A percentile compares a stretch with the other conserved stretches of the same genome.
Conservation (phyloP, 2,797 vertebrate genomes). For the Perodicticus potto region DNA sequence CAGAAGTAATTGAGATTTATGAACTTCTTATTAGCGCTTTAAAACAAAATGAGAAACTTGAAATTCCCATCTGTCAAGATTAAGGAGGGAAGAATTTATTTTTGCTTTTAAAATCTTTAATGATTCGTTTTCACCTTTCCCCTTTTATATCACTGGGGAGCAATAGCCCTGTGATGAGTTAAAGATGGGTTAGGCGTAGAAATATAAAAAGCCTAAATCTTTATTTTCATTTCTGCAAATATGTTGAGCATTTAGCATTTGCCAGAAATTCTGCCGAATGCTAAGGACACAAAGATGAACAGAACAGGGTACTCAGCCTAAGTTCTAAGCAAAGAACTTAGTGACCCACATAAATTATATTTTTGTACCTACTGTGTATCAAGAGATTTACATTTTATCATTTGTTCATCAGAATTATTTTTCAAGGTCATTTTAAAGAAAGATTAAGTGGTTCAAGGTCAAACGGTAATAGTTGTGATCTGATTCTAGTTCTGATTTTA, state of each 20-base stretch:
- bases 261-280: background rate
- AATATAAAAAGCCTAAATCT: background rate
- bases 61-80: slow-evolving; percentile 80
- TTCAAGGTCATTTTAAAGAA: slow-evolving; percentile 57
- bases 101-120: slow-evolving; percentile 75
- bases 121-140: slow-evolving; percentile 65
- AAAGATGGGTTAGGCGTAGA: background rate
- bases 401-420: background rate
- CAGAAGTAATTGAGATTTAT: slow-evolving; percentile 81
- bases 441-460: background rate
- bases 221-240: slow-evolving; percentile 50
- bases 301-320: background rate
- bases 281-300: background rate
- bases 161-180: slow-evolving; percentile 12
- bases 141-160: slow-evolving; percentile 38
- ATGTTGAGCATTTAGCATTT: background rate
- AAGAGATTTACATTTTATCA: slow-evolving; percentile 14
- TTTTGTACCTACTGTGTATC: background rate
- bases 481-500: background rate
- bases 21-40: slow-evolving; percentile 78
- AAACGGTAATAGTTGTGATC: background rate
- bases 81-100: slow-evolving; percentile 73
- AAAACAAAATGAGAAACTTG: slow-evolving; percentile 74
- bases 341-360: background rate
- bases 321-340: background rate